Evolutionary conservation across 2,113 vertebrate genomes (phyloP).

Genomic region (Phaetusa simplex): DNA sequence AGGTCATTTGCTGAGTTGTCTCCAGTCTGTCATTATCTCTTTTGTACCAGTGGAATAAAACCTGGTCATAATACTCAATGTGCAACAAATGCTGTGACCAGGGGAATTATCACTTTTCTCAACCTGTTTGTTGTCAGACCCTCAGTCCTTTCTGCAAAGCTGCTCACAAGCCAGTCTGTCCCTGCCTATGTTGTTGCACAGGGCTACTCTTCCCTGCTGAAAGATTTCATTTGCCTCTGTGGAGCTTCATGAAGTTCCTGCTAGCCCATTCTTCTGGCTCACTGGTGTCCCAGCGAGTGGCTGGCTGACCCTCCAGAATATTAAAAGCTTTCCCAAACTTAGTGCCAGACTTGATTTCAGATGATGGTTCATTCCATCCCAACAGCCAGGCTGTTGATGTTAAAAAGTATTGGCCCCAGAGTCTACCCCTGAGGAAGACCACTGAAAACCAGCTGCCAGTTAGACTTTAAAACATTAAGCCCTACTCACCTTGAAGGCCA

Average conservation of each 20-base stretch:
- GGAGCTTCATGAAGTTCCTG: background rate
- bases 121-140: background rate
- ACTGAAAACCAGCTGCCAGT: background rate
- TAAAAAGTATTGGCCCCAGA: background rate
- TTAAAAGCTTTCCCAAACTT: background rate
- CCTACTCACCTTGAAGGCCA: background rate
- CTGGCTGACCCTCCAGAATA: background rate
- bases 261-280: background rate
- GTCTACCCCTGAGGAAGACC: background rate
- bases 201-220: background rate
- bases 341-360: background rate
- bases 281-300: background rate
- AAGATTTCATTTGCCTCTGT: background rate
- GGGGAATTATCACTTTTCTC: background rate
- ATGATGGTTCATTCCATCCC: background rate
- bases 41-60: background rate
- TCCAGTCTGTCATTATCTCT: background rate
- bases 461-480: background rate
- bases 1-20: background rate
- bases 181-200: background rate
- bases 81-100: background rate
- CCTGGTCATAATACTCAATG: background rate
- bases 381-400: background rate
- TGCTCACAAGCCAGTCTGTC: background rate
- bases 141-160: background rate